Conservation (phyloP, 2,113 vertebrate species). For the Atrichornis clamosus region DNA sequence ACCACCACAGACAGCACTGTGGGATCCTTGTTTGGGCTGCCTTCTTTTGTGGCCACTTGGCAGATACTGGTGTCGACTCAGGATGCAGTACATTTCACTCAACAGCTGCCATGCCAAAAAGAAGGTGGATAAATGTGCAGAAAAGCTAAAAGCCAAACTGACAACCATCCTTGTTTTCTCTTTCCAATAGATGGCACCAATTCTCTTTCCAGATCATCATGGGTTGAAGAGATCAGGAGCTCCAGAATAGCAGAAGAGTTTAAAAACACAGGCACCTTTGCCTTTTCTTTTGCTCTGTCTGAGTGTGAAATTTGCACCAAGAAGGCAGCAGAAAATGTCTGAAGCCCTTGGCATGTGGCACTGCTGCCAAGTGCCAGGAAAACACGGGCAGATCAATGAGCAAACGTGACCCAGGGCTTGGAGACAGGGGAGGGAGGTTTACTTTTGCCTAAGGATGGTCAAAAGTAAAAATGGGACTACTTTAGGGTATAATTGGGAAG, state of each 20-base stretch:
- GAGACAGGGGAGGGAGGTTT: neutral
- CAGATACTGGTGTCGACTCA: neutral
- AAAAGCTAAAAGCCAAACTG: neutral
- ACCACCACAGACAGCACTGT: neutral
- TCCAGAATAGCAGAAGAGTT: neutral
- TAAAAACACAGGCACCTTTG: constrained; percentile 13
- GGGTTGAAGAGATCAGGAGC: neutral
- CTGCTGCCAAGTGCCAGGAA: constrained; percentile 24
- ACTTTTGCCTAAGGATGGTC: neutral
- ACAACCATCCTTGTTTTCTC: neutral
- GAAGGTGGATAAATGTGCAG: neutral
- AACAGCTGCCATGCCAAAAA: neutral
- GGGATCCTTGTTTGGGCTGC: neutral
- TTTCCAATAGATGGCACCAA: constrained; percentile 54
- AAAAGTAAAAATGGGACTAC: neutral
- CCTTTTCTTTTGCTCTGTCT: constrained; percentile 33
- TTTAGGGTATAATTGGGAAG: neutral
- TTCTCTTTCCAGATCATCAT: neutral
- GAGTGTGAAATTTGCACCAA: constrained; percentile 29
- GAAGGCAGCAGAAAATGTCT: constrained; percentile 24
- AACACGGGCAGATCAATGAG: neutral
- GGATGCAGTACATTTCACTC: neutral
- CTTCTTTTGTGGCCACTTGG: neutral
- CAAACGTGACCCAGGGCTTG: neutral
- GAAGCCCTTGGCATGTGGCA: constrained; percentile 47